These are phyloP conservation scores for Ciona savignyi DNA, from an alignment of 23 tunicate genomes.

Conservation along the genomic window DNA sequence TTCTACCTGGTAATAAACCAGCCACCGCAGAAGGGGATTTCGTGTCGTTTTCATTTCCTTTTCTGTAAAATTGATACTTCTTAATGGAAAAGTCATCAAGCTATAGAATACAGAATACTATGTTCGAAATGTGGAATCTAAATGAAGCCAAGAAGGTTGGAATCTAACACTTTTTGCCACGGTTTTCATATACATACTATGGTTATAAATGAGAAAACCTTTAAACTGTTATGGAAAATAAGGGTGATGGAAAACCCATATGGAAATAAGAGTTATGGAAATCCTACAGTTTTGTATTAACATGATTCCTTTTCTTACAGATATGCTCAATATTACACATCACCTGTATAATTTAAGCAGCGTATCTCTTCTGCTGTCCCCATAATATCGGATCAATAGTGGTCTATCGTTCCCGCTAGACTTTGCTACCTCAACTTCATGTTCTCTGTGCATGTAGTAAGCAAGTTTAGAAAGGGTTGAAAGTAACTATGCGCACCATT, in stretches of 20 bases:
- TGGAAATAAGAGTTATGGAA: no score
- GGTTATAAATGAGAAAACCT: no score
- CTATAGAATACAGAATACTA: not conserved
- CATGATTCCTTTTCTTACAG: not conserved
- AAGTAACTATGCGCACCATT: no score
- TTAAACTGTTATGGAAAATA: no score
- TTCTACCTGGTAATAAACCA: constrained; percentile 24
- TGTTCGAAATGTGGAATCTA: no score
- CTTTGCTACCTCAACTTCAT: constrained; percentile 63
- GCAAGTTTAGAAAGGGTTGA: no score
- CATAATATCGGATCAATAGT: constrained; percentile 65
- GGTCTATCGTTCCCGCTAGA: constrained; percentile 43
- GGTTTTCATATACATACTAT: no score
- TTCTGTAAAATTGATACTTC: not conserved
- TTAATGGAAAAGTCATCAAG: not conserved
- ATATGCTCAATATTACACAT: not conserved
- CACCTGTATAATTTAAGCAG: constrained; percentile 81
- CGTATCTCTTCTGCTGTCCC: constrained; percentile 86
- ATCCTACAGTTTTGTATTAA: not conserved
- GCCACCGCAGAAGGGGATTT: constrained; percentile 11
- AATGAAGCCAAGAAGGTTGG: no score
- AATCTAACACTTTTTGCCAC: no score
- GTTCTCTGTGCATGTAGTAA: constrained; percentile 51
- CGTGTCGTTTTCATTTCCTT: constrained; percentile 33
- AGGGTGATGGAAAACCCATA: no score